Conservation (phyloP, 2,888 invertebrate genomes). For the Plebejus melissa region DNA sequence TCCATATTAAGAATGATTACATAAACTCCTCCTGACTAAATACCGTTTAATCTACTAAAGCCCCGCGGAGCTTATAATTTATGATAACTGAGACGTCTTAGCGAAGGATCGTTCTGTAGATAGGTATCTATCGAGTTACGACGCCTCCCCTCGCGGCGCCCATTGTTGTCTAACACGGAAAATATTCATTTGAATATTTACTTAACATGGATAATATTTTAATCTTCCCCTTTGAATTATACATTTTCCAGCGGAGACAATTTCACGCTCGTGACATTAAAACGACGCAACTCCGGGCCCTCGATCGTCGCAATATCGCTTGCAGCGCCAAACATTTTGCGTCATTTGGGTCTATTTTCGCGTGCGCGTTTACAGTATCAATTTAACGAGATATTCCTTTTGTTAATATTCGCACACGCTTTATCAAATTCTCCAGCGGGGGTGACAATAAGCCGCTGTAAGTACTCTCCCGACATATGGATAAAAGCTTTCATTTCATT, state of each 20-base stretch:
- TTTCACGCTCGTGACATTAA: slow-evolving; percentile 63
- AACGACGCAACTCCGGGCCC: slow-evolving; percentile 55
- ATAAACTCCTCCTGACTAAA: slow-evolving; percentile 40
- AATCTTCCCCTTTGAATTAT: slow-evolving; percentile 80
- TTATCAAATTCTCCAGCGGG: slow-evolving; percentile 79
- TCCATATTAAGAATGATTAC: slow-evolving; percentile 26
- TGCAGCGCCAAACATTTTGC: slow-evolving; percentile 39
- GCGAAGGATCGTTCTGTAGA: slow-evolving; percentile 76
- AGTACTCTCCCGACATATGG: slow-evolving; percentile 79
- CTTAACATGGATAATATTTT: slow-evolving; percentile 81
- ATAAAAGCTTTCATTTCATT: slow-evolving; percentile 79
- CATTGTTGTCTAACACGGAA: slow-evolving; percentile 79
- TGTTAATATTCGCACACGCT: slow-evolving; percentile 80
- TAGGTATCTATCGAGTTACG: slow-evolving; percentile 78
- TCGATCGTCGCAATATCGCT: slow-evolving; percentile 50
- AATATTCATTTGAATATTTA: slow-evolving; percentile 81
- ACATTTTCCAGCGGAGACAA: slow-evolving; percentile 79
- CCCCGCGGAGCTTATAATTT: slow-evolving; percentile 75
- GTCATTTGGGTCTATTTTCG: slow-evolving; percentile 51
- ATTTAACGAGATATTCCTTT: slow-evolving; percentile 80
- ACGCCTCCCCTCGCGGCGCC: slow-evolving; percentile 62
- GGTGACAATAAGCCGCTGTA: slow-evolving; percentile 80
- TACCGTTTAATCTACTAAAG: slow-evolving; percentile 69
- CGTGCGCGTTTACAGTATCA: slow-evolving; percentile 63
- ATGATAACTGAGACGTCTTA: slow-evolving; percentile 74